Percentiles rank a stretch among this genome's conserved stretches.
Evolutionary conservation across 1,140 invertebrate genomes (phyloP).

Genomic region (Camponotus floridanus): DNA sequence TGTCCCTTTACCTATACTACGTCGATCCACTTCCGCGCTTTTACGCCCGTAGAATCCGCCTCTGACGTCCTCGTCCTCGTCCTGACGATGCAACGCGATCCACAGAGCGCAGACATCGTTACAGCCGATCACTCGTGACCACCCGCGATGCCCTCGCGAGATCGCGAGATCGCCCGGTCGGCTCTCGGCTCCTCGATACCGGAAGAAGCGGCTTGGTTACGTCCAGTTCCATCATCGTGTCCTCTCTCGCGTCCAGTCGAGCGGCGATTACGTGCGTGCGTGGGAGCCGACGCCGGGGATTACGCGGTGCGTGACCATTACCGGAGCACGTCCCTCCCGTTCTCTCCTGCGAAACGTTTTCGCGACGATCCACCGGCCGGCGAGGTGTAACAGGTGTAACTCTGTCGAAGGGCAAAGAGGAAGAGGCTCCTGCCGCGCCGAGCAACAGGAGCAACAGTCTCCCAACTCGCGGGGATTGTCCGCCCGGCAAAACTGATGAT

Average conservation of each 20-base stretch:
- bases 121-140: slow-evolving; percentile 11
- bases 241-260: slow-evolving; percentile 18
- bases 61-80: slow-evolving; percentile 34
- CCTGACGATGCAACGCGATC: slow-evolving; percentile 34
- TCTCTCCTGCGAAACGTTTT: slow-evolving; percentile 13
- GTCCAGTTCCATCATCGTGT: slow-evolving; percentile 45
- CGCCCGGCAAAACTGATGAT: slow-evolving; percentile 3
- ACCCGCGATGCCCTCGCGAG: slow-evolving; percentile 1
- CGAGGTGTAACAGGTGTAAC: slow-evolving; percentile 70
- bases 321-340: slow-evolving; percentile 9
- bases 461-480: neutral
- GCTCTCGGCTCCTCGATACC: slow-evolving; percentile 24
- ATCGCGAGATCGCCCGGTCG: slow-evolving; percentile 24
- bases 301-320: slow-evolving; percentile 47
- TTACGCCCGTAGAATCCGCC: slow-evolving; percentile 29
- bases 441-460: slow-evolving; percentile 30
- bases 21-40: slow-evolving; percentile 59
- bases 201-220: slow-evolving; percentile 45
- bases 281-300: slow-evolving; percentile 45
- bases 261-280: slow-evolving; percentile 58
- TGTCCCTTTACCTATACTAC: slow-evolving; percentile 64
- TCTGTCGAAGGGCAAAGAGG: slow-evolving; percentile 8
- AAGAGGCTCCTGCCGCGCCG: neutral
- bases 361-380: neutral
- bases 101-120: slow-evolving; percentile 43